These are phyloP conservation scores for Leptopilina boulardi DNA, from an alignment of 1,140 invertebrate species.

Conservation along the genomic window DNA sequence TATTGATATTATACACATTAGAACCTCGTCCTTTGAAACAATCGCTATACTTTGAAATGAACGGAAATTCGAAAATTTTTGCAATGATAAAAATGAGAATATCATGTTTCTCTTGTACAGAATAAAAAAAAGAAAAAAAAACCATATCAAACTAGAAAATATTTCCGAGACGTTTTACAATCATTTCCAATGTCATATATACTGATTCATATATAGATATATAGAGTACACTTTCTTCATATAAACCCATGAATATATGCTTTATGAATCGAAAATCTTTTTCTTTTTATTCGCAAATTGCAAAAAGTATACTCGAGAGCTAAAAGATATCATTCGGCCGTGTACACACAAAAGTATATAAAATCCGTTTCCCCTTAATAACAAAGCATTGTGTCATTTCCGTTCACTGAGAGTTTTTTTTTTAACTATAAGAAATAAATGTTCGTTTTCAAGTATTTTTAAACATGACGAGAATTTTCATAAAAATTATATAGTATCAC, in stretches of 20 bases:
- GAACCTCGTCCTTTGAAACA: too few species aligned
- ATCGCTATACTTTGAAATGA: too few species aligned
- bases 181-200: not conserved
- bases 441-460: too few species aligned
- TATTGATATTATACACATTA: too few species aligned
- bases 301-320: not conserved
- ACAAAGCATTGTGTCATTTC: constrained; percentile 14
- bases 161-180: not conserved
- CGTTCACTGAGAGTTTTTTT: not conserved
- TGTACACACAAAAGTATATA: not conserved
- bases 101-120: not conserved
- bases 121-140: too few species aligned
- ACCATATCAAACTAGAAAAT: not conserved
- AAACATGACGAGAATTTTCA: not conserved
- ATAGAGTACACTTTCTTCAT: not conserved
- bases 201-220: not conserved
- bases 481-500: too few species aligned
- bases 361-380: not conserved
- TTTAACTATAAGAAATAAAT: not conserved
- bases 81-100: not conserved
- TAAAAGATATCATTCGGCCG: not conserved
- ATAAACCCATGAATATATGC: not conserved
- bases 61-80: not conserved
- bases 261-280: constrained; percentile 23
- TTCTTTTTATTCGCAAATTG: not conserved